Conservation (phyloP, 2,113 vertebrate genomes). For the Carassius carassius region DNA sequence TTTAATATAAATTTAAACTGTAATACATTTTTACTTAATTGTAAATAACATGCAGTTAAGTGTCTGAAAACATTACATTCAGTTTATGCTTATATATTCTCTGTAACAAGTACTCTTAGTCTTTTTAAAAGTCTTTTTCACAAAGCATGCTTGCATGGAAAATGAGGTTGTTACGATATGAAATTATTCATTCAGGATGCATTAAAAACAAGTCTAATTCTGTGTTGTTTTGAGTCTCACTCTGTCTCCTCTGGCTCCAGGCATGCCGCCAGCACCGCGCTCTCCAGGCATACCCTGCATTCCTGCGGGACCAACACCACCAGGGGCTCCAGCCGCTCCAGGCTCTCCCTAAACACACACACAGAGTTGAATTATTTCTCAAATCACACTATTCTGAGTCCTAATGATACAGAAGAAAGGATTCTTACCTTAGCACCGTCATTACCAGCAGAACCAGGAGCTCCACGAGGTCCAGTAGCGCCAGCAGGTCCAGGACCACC, state of each 20-base stretch:
- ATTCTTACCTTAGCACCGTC: constrained; percentile 91
- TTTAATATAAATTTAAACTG: too few species aligned
- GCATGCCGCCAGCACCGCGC: constrained; percentile 86
- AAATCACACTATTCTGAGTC: not conserved
- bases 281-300: constrained; percentile 98
- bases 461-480: constrained; percentile 85
- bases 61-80: too few species aligned
- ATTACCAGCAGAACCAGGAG: constrained; percentile 85
- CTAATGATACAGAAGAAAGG: not conserved
- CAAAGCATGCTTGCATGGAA: not conserved
- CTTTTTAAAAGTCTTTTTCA: too few species aligned
- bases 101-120: not conserved
- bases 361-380: not conserved
- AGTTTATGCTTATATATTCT: too few species aligned
- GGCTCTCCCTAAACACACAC: constrained; percentile 85
- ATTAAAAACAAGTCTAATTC: too few species aligned
- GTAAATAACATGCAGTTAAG: too few species aligned
- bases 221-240: constrained; percentile 69
- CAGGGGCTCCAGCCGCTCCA: constrained; percentile 85
- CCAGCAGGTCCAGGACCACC: constrained; percentile 82
- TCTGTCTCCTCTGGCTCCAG: constrained; percentile 91
- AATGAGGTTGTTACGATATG: not conserved
- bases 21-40: too few species aligned
- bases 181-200: too few species aligned
- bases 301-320: constrained; percentile 83